A percentile compares a stretch with the other conserved stretches of the same genome.
phyloP scores from a whole-genome alignment of 2,113 vertebrate species.

The Oostethus manadensis region DNA sequence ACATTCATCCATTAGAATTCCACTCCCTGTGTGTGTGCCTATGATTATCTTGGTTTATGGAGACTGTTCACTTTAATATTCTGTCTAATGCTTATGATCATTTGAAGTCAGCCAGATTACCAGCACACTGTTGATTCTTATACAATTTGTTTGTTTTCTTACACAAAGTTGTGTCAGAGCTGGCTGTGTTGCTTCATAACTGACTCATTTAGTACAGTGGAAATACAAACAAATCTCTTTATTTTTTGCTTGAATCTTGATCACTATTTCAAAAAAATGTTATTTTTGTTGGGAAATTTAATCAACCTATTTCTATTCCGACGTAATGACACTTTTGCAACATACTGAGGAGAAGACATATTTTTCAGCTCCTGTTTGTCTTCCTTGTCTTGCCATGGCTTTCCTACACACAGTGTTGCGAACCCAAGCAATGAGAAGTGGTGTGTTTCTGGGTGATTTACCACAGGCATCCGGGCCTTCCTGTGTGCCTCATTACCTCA shows the following conservation, averaged over 20 bases:
- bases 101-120: too few species aligned
- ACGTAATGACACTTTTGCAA: constrained; percentile 14
- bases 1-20: constrained; percentile 7
- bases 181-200: not conserved
- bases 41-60: not conserved
- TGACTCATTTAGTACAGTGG: not conserved
- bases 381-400: constrained; percentile 33
- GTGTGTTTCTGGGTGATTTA: constrained; percentile 65
- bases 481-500: constrained; percentile 58
- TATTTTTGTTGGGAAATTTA: not conserved
- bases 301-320: constrained; percentile 7
- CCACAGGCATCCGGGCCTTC: constrained; percentile 58
- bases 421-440: constrained; percentile 45
- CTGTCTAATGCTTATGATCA: not conserved
- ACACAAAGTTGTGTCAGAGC: not conserved
- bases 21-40: not conserved
- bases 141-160: not conserved
- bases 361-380: constrained; percentile 28
- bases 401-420: constrained; percentile 13
- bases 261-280: not conserved
- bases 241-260: not conserved
- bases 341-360: constrained; percentile 14
- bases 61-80: not conserved
- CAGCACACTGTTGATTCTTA: not conserved
- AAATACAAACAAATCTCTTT: not conserved